Conservation (phyloP, 2,797 vertebrate genomes). For the Cottoperca gobio region DNA sequence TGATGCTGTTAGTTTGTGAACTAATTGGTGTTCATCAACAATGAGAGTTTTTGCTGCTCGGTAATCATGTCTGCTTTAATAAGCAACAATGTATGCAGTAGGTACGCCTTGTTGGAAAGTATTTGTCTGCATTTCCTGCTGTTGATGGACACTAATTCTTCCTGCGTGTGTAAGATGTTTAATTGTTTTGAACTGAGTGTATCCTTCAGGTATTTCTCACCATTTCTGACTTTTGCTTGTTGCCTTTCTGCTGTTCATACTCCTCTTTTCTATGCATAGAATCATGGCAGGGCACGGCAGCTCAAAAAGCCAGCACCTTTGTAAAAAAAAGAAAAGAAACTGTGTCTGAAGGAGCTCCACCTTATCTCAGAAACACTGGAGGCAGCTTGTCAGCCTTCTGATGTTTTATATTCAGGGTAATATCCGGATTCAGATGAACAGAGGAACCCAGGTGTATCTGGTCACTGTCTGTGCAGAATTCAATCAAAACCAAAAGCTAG, state of each 20-base stretch:
- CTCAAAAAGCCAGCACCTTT: conserved; percentile 28
- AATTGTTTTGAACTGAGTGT: background rate
- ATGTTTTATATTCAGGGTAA: conserved; percentile 77
- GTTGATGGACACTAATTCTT: conserved; percentile 33
- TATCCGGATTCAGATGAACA: conserved; percentile 72
- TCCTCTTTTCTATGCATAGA: conserved; percentile 12
- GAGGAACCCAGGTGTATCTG: conserved; percentile 78
- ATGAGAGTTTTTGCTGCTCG: conserved; percentile 17
- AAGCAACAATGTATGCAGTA: conserved; percentile 20
- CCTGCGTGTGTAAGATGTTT: background rate
- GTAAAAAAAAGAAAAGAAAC: conserved; percentile 1
- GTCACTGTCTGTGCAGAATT: conserved; percentile 67
- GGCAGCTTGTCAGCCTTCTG: conserved; percentile 58
- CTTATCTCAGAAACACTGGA: conserved; percentile 56
- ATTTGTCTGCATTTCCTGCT: conserved; percentile 31
- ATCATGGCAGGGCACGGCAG: conserved; percentile 21
- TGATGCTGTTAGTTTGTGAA: conserved; percentile 47
- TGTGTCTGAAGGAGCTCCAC: conserved; percentile 44
- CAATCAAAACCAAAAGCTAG: conserved; percentile 73
- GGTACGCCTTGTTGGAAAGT: conserved; percentile 25
- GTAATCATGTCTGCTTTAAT: conserved; percentile 49
- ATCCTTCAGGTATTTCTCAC: background rate
- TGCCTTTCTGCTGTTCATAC: background rate
- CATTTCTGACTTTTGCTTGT: conserved; percentile 6
- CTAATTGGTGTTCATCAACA: conserved; percentile 34